A percentile compares a stretch with the other conserved stretches of the same genome.
Evolutionary conservation across 2,113 vertebrate species (phyloP).

Genomic region (Coracopsis vasa): DNA sequence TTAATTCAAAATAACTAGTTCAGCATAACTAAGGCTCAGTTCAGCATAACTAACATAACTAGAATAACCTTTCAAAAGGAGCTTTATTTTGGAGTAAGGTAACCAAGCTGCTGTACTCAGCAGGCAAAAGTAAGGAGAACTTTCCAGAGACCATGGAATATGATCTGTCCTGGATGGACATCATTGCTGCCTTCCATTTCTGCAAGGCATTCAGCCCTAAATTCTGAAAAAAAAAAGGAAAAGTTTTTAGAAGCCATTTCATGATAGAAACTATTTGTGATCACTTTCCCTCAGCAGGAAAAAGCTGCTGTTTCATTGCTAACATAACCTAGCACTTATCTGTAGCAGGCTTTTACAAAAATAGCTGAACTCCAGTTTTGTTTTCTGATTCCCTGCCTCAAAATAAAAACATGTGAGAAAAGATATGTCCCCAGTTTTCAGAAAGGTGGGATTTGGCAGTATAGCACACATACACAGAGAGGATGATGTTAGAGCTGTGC

Average conservation of each 20-base stretch:
- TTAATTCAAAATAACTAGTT: background rate
- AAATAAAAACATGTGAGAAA: background rate
- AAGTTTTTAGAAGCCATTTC: background rate
- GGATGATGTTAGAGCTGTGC: background rate
- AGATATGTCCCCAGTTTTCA: background rate
- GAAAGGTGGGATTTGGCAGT: background rate
- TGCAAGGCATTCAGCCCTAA: background rate
- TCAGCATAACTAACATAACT: background rate
- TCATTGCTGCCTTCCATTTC: background rate
- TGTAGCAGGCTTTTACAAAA: background rate
- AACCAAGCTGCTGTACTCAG: background rate
- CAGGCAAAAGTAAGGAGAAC: background rate
- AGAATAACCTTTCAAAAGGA: background rate
- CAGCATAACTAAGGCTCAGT: background rate
- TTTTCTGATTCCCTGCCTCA: background rate
- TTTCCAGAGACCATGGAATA: background rate
- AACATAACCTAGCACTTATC: background rate
- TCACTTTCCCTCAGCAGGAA: conserved; percentile 10
- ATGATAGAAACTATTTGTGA: background rate
- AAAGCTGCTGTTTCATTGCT: conserved; percentile 1
- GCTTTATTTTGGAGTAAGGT: background rate
- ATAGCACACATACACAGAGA: background rate
- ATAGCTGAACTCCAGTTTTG: background rate
- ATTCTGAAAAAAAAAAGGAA: background rate
- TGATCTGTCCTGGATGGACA: background rate